Evolutionary conservation across 2,888 invertebrate genomes (phyloP), one percentile per base, ranked within the genome.

Genomic region (Caenorhabditis angaria): DNA sequence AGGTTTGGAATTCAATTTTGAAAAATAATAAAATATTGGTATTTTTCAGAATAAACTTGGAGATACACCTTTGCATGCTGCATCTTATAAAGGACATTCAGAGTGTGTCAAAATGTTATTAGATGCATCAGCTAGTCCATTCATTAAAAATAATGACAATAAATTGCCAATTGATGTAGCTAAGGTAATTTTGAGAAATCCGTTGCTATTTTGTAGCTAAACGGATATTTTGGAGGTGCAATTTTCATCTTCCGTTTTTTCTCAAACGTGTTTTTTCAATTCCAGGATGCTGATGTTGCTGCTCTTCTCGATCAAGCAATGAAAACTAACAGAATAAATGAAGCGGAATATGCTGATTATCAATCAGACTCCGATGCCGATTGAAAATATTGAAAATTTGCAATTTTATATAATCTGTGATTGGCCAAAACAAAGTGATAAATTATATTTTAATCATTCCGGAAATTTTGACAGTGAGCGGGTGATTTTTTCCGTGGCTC

Each of bases 31-130:
- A 55, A 55, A 14, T 22, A 35, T 2, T 56, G 2, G 10, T 27
- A 3, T 10, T 66, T 71, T 85, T 53, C 84, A 92, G 91, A 92
- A 92, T 86, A 91, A 91, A 88, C 88, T 92, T 76, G 92, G 92
- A 14, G 92, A 92, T 83, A 91, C 91, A 5, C 90, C 92, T 1
- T 84, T 92, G 29, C 92, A 92, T 83, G 89, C 90, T 14, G 91
- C 91, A 50, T 89, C 91, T 1, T 90, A 90, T 88, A 91, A 90
- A 83, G 91, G 91, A n/a, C 91, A 91, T 79, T 83, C 89, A 35
- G 90, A 90, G 50, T 89, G 91, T 61, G 90, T 91, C 1, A 87
- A 89, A 77, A 73, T 91, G 57, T 88, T 92, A 61, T 81, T 92
- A 65, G 88, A 90, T 54, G 88, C 89, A 82, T 88, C 89, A 47